Base-by-base conservation (phyloP, 1,140 invertebrate genomes). In the Drosophila pandora region DNA sequence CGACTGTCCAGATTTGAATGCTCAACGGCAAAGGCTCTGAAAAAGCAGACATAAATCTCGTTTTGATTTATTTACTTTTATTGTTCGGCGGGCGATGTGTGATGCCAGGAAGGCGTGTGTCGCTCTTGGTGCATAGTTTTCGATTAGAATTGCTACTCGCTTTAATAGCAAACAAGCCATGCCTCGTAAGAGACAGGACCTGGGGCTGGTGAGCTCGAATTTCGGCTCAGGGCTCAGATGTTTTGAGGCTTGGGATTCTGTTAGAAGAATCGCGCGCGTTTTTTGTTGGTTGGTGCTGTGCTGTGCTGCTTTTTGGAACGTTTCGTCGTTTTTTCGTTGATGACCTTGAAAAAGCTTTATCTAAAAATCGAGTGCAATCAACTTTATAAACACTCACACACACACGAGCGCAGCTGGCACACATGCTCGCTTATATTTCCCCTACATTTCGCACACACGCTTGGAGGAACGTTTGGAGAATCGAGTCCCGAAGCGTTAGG, bases 331-430 rank as follows among this genome's bases (percentile, higher is more conserved):
- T 90, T 90, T 90, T 90, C 88, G 84, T 89, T 71, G 81, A 73
- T 89, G 89, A 90, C 89, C 89, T 90, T 90, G 89, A 90, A 90
- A 87, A 90, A 83, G 84, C 89, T 90, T 90, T 90, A 90, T 90
- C 89, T 90, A 90, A 90, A 90, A 90, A 90, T 90, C 75, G 89
- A 90, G 89, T 90, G 89, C 89, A 90, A 90, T 90, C 84, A 90
- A 90, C 89, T 91, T 90, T 82, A 85, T 90, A 80, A 85, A 81
- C 60, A 88, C 74, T 39, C 68, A 68, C 49, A 78, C 59, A 73
- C 25, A 49, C 39, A 39, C 53, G 58, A 22, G 21, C 41, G 60
- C 47, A 53, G 60, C 17, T 13, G 17, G 41, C 49, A 70, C 45
- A 72, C 37, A 63, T 49, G 56, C 57, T 48, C 68, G 63, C 52